A percentile compares a stretch with the other conserved stretches of the same genome.
Conservation (phyloP, 2,888 invertebrate genomes). For the Phymatocera aterrima region DNA sequence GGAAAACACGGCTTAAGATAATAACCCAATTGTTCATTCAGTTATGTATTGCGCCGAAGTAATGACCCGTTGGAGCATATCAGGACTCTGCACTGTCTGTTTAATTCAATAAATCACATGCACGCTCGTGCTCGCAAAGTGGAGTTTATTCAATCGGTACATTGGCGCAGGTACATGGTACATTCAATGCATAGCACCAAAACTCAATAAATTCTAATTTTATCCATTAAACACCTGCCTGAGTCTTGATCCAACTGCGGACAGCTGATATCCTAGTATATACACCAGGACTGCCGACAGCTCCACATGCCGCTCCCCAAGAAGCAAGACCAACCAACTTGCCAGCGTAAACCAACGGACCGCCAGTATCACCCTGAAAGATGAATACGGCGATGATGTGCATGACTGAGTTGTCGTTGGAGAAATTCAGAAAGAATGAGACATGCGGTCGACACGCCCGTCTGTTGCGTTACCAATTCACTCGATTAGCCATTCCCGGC, state of each 20-base stretch:
- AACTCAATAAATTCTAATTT: background rate
- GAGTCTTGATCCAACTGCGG: conserved; percentile 29
- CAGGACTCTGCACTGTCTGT: background rate
- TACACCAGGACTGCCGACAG: conserved; percentile 20
- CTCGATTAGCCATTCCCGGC: background rate
- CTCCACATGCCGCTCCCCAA: conserved; percentile 39
- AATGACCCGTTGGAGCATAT: background rate
- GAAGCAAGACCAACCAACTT: conserved; percentile 39
- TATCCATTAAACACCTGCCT: conserved; percentile 31
- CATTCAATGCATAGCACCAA: background rate
- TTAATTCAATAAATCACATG: background rate
- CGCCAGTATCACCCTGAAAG: conserved; percentile 37
- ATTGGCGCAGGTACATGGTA: background rate
- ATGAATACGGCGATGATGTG: background rate
- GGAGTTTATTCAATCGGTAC: conserved; percentile 13
- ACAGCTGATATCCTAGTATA: conserved; percentile 24
- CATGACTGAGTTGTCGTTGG: background rate
- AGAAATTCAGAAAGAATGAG: background rate
- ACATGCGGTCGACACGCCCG: background rate
- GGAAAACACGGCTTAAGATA: background rate
- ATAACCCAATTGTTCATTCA: background rate
- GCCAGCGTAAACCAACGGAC: conserved; percentile 34
- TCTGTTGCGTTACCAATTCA: background rate
- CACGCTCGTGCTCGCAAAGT: background rate
- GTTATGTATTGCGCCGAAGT: background rate